Base-by-base conservation (phyloP, 2,113 vertebrate genomes). In the Pseudolaguvia tuberculata region DNA sequence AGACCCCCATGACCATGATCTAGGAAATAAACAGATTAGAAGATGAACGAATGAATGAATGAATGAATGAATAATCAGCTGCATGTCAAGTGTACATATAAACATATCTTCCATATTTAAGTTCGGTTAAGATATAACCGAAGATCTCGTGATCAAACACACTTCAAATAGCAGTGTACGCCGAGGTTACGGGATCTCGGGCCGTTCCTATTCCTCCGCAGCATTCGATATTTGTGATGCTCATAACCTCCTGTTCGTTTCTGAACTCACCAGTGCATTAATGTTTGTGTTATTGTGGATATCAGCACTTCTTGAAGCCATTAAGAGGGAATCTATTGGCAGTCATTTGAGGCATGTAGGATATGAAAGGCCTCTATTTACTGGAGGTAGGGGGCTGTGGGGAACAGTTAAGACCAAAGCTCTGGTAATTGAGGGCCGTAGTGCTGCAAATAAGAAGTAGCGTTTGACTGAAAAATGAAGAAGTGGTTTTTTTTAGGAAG, bases 241-340 rank as follows among this genome's bases (percentile, higher is more conserved):
- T 83, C 86, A 85, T 56, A 87, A 86, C 85, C 84, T 79, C 29
- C 78, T 5, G 72, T 75, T 73, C 82, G 72, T 81, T 70, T 82
- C 72, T 18, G 81, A 84, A 70, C 69, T 86, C 81, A 83, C 70
- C 39, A 76, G 51, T 74, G 84, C 87, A 89, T 88, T 88, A 90
- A 90, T 87, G 86, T 72, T 57, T 62, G 27, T 72, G 81, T 59
- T 88, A 88, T 83, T 85, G 88, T 87, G 82, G 84, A 84, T 82
- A 86, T 90, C 89, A 91, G 89, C 89, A 72, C 85, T 89, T 87
- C 77, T 82, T 79, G 23, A 79, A 75, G 77, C 88, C 88, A 89
- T 90, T 90, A 91, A 81, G 83, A 84, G 80, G 70, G 73, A 84
- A 78, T 73, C 80, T 75, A 75, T 25, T 76, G 84, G 80, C 1